Base-by-base conservation (phyloP, 2,888 invertebrate species). In the Poecilobothrus nobilitatus region DNA sequence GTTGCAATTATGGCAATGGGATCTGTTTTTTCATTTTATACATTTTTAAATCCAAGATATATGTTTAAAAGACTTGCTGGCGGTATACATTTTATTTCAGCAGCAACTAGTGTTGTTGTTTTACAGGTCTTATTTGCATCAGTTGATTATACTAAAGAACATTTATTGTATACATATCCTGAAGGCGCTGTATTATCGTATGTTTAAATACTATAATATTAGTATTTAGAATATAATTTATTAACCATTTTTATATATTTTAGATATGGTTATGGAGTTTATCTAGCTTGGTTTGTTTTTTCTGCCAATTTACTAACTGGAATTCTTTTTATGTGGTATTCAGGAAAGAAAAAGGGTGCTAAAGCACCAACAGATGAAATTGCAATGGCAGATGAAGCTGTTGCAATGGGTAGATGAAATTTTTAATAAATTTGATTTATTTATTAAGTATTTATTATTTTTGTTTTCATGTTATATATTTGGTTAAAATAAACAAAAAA, bases 1-100 rank as follows among this genome's bases (percentile, higher is more conserved):
- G 79, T 93, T 69, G 86, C 91, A 73, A 86, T 94, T 63, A 92
- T 94, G 90, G 80, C 88, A 64, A 87, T 94, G 87, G 92, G 92
- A 0, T 88, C 91, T 67, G 86, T 89, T 2, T 93, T 94, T 80
- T 92, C 93, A 8, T 85, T 89, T 72, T 94, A 94, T 79, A 92
- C 93, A 20, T 91, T 94, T 78, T 84, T 86, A 73, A 91, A 94
- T 77, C 91, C 92, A 4, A 86, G 94, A 6, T 94, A 94, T 79
- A 94, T 92, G 89, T 93, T 92, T 83, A 94, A 94, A 79, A 84
- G 94, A 61, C 84, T 94, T 33, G 92, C 94, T 5, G 92, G 91
- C 0, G 90, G 91, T 22, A 89, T 94, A 71, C 91, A 93, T 78
- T 88, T 94, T 75, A 90, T 94, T 70, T 88, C 91, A 87, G 94